Conservation (phyloP, 64 coral and sea anemone species). For the Hydrozoanthus tunicans region DNA sequence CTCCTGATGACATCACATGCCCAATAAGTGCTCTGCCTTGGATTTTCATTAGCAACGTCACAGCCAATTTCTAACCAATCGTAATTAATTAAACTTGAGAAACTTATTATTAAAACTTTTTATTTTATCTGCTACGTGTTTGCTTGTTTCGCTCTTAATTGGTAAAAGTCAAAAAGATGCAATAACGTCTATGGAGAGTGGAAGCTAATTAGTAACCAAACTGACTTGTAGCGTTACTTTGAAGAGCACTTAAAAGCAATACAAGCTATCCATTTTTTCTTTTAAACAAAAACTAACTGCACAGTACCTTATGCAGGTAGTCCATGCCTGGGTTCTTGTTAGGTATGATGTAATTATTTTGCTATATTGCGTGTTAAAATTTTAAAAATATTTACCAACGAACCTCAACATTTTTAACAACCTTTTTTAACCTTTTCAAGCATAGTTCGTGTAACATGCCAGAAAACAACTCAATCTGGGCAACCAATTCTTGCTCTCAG, state of each 20-base stretch:
- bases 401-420: background rate
- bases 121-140: too few species aligned
- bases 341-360: background rate
- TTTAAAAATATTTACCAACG: background rate
- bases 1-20: background rate
- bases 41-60: background rate
- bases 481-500: constrained; percentile 10
- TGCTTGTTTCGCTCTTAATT: background rate
- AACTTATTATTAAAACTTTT: too few species aligned
- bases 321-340: background rate
- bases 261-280: background rate
- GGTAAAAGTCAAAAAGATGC: too few species aligned
- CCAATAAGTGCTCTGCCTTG: background rate
- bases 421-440: background rate
- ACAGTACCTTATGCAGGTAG: background rate
- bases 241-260: background rate
- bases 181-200: background rate
- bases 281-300: background rate
- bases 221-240: background rate
- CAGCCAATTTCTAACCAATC: constrained; percentile 1
- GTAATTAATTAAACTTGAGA: background rate
- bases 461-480: constrained; percentile 5
- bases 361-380: background rate
- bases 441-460: background rate
- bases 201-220: background rate